Conservation (phyloP, 2,113 vertebrate species). For the Odocoileus hemionus region DNA sequence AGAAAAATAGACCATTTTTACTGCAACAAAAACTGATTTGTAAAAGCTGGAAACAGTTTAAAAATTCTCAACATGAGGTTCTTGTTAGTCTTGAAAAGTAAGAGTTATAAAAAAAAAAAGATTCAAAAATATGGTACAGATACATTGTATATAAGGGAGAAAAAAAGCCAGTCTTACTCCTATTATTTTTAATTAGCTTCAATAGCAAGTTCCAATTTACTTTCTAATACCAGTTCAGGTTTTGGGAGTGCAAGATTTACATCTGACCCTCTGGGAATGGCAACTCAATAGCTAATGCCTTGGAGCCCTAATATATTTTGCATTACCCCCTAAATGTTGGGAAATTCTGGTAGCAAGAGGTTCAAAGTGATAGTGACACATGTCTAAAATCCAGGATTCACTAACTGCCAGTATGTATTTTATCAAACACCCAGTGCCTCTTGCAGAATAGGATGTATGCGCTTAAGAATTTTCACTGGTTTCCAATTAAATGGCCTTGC, state of each 20-base stretch:
- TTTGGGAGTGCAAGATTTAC: constrained; percentile 64
- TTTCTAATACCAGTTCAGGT: constrained; percentile 77
- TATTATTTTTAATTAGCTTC: constrained; percentile 86
- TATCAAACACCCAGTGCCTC: constrained; percentile 72
- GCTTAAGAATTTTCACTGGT: constrained; percentile 70
- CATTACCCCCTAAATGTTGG: constrained; percentile 76
- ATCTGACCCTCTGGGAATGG: constrained; percentile 71
- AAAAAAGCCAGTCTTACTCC: constrained; percentile 74
- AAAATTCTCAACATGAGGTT: constrained; percentile 83
- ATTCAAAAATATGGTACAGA: constrained; percentile 77
- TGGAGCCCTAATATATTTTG: constrained; percentile 80
- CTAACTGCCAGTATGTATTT: constrained; percentile 78
- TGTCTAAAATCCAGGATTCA: constrained; percentile 73
- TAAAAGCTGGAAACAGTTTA: constrained; percentile 84
- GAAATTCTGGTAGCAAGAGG: constrained; percentile 78
- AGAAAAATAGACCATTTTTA: constrained; percentile 80
- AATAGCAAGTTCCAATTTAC: constrained; percentile 77
- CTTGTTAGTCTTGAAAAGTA: constrained; percentile 83
- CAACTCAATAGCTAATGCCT: constrained; percentile 75
- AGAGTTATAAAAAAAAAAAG: constrained; percentile 77
- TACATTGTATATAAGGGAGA: constrained; percentile 74
- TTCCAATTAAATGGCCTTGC: constrained; percentile 76
- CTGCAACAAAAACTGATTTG: constrained; percentile 79
- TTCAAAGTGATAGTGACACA: constrained; percentile 74
- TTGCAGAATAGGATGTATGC: constrained; percentile 63